Conservation (phyloP, 2,888 invertebrate species). For the Aspidiotus rigidus region DNA sequence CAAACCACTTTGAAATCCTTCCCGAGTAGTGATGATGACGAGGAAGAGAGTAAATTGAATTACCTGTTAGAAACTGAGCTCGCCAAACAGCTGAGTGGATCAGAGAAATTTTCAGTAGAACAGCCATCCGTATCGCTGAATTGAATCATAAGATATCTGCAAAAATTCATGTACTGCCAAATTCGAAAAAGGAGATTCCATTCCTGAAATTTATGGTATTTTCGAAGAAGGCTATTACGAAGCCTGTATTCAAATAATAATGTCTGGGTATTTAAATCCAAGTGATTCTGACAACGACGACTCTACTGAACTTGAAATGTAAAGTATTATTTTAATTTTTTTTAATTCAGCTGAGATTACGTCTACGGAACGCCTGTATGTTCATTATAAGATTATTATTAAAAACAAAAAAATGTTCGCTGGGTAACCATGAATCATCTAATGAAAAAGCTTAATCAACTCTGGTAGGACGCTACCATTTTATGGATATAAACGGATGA, state of each 20-base stretch:
- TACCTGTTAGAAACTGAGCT: slow-evolving; percentile 2
- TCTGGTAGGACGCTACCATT: slow-evolving; percentile 2
- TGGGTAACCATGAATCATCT: slow-evolving; percentile 2
- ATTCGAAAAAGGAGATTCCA: slow-evolving; percentile 1
- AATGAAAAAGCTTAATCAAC: slow-evolving; percentile 1
- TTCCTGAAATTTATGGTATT: slow-evolving; percentile 1
- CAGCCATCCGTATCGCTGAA: slow-evolving; percentile 3
- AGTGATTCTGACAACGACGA: slow-evolving; percentile 1
- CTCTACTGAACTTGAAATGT: too few relatives aligned
- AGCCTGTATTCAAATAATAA: slow-evolving; percentile 1
- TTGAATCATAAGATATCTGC: slow-evolving; percentile 1
- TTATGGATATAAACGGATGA: slow-evolving; percentile 1
- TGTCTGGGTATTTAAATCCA: slow-evolving; percentile 1
- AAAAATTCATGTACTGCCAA: slow-evolving; percentile 1
- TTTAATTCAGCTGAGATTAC: slow-evolving; percentile 1
- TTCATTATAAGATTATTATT: slow-evolving; percentile 1
- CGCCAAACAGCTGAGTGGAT: slow-evolving; percentile 3
- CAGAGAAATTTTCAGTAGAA: not conserved
- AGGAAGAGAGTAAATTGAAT: not conserved
- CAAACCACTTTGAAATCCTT: slow-evolving; percentile 1
- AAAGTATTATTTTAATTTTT: not conserved
- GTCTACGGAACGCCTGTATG: slow-evolving; percentile 3
- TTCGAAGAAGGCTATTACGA: slow-evolving; percentile 2
- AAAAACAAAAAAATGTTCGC: not conserved
- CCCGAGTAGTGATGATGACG: slow-evolving; percentile 1